Evolutionary conservation across 2,797 vertebrate species (phyloP), one percentile per base, ranked within the genome.

Genomic region (Rhinichthys osculus): DNA sequence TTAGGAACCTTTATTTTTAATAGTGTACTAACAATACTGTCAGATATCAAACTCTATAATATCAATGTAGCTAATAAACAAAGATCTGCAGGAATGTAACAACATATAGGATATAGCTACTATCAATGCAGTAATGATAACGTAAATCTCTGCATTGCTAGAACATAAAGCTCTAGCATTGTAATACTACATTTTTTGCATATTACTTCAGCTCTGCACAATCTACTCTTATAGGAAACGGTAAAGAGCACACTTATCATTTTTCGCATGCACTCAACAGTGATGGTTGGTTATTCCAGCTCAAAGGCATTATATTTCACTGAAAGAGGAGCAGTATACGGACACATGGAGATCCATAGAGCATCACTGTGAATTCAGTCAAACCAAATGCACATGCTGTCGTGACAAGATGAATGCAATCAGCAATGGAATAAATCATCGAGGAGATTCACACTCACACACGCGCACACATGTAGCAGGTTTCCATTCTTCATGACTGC

Each of bases 401-500:
- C 72, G 86, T 87, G 81, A 85, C 82, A 74, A 85, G 86, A 85
- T 83, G 83, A 87, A 66, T 54, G 35, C 40, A n/a, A 67, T 84
- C 33, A 62, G 76, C 74, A 84, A 62, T 64, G 16, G 76, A n/a
- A 71, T 19, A 57, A 83, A 88, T 70, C 35, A 62, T 50, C 13
- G 78, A 33, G 59, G 59, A 40, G 54, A 44, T n/a, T 17, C 64
- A 64, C 30, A 57, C 21, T 4, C 67, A 33, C 70, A 47, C 40
- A 38, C 40, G 67, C 71, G 87, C 84, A 52, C 62, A 27, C 17
- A 73, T 52, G 81, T 85, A 89, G 81, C 82, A 77, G 83, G 89
- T 89, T 90, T 89, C 88, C 78, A 87, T 87, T 79, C 81, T 47
- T 54, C 71, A 81, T 88, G 92, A 87, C 89, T 92, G 93, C 92